Evolutionary conservation across 2,797 vertebrate species (phyloP).

Genomic region (Lepus townsendii): DNA sequence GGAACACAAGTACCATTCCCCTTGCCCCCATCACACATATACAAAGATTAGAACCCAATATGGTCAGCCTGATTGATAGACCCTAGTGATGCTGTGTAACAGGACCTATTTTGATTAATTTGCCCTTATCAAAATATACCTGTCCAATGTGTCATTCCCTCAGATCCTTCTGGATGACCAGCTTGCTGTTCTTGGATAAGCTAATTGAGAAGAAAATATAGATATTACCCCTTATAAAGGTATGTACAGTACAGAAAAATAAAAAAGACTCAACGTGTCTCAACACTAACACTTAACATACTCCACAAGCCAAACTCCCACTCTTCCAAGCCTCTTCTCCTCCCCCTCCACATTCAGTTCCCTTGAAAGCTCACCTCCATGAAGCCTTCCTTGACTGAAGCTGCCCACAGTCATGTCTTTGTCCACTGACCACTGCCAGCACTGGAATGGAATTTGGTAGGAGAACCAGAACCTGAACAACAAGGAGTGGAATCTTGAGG

Average conservation of each 20-base stretch:
- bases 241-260: background rate
- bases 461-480: slow-evolving; percentile 57
- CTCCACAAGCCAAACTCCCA: background rate
- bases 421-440: background rate
- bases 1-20: background rate
- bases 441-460: slow-evolving; percentile 52
- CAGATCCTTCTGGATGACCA: slow-evolving; percentile 50
- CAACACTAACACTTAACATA: background rate
- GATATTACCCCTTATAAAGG: background rate
- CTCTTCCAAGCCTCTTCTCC: background rate
- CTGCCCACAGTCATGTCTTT: slow-evolving; percentile 57
- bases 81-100: background rate
- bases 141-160: slow-evolving; percentile 70
- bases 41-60: background rate
- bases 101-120: background rate
- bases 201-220: slow-evolving; percentile 48
- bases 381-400: slow-evolving; percentile 45
- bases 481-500: slow-evolving; percentile 40
- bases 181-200: slow-evolving; percentile 58
- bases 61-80: background rate
- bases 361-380: slow-evolving; percentile 63
- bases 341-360: fast-evolving
- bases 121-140: slow-evolving; percentile 32
- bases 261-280: background rate
- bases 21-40: background rate